Conservation (phyloP, 2,888 invertebrate species). For the Nemoura dubitans region DNA sequence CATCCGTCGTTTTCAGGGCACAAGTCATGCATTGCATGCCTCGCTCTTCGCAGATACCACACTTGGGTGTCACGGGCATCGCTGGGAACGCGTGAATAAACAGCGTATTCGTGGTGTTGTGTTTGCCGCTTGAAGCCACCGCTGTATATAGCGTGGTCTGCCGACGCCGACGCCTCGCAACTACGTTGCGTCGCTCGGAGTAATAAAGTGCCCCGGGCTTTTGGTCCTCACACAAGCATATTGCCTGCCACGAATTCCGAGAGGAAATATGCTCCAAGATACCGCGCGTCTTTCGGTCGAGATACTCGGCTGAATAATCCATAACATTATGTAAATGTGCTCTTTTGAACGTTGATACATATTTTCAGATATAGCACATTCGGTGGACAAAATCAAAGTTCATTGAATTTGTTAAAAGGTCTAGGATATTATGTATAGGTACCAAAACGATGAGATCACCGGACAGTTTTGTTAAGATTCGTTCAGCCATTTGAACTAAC, state of each 20-base stretch:
- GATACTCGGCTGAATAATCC: background rate
- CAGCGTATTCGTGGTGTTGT: too few species aligned
- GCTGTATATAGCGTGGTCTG: too few species aligned
- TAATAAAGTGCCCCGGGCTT: background rate
- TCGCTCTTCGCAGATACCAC: too few species aligned
- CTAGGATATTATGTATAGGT: too few species aligned
- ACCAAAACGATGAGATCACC: conserved; percentile 17
- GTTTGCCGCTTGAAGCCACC: too few species aligned
- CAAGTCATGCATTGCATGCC: too few species aligned
- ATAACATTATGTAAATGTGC: background rate
- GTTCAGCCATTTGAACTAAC: conserved; percentile 7
- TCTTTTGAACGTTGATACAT: background rate
- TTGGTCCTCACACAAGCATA: background rate
- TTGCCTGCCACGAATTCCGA: background rate
- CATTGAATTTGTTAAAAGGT: background rate
- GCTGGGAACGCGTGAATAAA: too few species aligned
- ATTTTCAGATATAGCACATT: background rate
- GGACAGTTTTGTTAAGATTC: background rate
- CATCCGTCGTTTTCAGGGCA: too few species aligned
- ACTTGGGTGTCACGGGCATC: too few species aligned
- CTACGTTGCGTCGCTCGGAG: background rate
- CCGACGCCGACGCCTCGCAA: background rate
- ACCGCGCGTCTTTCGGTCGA: background rate
- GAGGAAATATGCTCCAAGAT: background rate
- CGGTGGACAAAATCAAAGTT: background rate